A percentile compares a stretch with the other conserved stretches of the same genome.
Conservation (phyloP, 2,888 invertebrate genomes). For the Drosophila anceps region DNA sequence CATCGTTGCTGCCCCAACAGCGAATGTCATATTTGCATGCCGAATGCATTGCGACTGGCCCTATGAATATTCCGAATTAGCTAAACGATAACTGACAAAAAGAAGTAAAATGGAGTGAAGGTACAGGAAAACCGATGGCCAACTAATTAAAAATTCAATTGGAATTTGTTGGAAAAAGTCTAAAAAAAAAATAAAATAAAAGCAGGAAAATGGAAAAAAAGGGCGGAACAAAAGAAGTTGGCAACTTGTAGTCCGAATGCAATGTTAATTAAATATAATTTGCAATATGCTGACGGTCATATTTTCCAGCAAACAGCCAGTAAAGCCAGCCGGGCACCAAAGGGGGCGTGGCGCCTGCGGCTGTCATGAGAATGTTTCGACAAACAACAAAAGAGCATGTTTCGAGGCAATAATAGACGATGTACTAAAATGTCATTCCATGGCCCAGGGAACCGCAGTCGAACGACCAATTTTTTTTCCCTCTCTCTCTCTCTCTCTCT, state of each 20-base stretch:
- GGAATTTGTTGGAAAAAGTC: conserved; percentile 60
- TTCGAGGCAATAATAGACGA: conserved; percentile 81
- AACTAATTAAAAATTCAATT: conserved; percentile 80
- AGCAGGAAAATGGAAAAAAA: conserved; percentile 12
- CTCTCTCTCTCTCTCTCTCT: too few species aligned
- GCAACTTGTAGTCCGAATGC: conserved; percentile 70
- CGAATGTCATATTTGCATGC: conserved; percentile 35
- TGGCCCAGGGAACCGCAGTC: conserved; percentile 53
- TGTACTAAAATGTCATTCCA: conserved; percentile 81
- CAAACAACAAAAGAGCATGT: conserved; percentile 82
- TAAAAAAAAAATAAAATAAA: conserved; percentile 15
- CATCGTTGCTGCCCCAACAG: not conserved
- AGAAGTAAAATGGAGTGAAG: conserved; percentile 6
- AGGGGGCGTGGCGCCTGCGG: conserved; percentile 58
- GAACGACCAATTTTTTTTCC: conserved; percentile 36
- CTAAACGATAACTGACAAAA: conserved; percentile 57
- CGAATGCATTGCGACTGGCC: conserved; percentile 11
- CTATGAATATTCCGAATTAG: conserved; percentile 73
- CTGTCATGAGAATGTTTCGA: conserved; percentile 76
- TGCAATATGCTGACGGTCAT: conserved; percentile 82
- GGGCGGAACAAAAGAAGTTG: conserved; percentile 45
- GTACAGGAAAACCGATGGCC: conserved; percentile 40
- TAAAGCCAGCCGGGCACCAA: not conserved
- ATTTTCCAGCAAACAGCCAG: conserved; percentile 68
- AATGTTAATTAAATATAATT: conserved; percentile 82